Base-by-base conservation (phyloP, 2,888 invertebrate genomes). In the Polietes domitor region DNA sequence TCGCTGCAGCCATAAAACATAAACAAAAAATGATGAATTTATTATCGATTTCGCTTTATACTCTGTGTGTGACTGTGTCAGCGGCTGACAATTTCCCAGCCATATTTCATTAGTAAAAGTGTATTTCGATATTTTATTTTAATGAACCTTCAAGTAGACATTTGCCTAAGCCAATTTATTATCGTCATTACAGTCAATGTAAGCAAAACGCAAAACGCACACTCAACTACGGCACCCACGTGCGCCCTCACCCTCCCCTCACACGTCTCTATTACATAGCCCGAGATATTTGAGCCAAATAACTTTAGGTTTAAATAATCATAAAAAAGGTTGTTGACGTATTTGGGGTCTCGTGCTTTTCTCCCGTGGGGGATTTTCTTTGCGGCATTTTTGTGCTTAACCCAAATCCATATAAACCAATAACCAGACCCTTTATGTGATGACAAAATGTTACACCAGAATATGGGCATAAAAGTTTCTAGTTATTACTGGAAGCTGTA, bases 71-170 rank as follows among this genome's bases (percentile, higher is more conserved):
- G 10, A 7, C 37, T 3, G 1, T 37, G 10, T 47, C 2, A n/a
- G 47, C n/a, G n/a, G 47, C 21, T 19, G 5, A 10, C 21, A 21
- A 21, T 53, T 53, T 10, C 7, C 9, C 53, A 21, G 50, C 7
- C 2, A 21, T 53, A 53, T 53, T 53, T 53, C 53, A 53, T 53
- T 21, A 21, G 19, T 1, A 53, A 53, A 53, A 53, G 53, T 58
- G 58, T 58, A 58, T 58, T 58, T 58, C 10, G 58, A 58, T 58
- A 58, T 58, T 58, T 58, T 15, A 58, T 58, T 58, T 58, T 58
- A 58, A 58, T 58, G 58, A 58, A 24, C 26, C 58, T 24, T 15
- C 58, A 53, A 21, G 10, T 21, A 58, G 58, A 15, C 58, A 26
- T 24, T 58, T 15, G 24, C 26, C 24, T 58, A 24, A 58, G 10